Evolutionary conservation across 2,113 vertebrate genomes (phyloP).

Genomic region (Malurus cyaneus): DNA sequence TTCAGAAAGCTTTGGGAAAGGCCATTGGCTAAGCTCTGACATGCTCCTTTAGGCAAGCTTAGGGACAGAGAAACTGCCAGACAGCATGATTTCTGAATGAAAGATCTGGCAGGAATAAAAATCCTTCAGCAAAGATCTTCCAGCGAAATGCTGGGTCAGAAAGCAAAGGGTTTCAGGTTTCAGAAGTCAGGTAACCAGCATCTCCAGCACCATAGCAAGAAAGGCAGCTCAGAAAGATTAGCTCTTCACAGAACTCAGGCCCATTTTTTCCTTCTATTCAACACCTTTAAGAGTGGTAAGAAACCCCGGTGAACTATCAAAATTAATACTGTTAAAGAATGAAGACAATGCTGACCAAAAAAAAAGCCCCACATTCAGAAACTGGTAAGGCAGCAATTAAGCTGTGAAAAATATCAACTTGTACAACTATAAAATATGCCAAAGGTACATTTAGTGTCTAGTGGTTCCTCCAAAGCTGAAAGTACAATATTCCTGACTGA

Average conservation of each 20-base stretch:
- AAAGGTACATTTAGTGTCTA: not conserved
- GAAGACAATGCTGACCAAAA: not conserved
- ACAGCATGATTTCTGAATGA: not conserved
- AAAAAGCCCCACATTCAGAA: not conserved
- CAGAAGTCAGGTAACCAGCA: not conserved
- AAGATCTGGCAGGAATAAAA: not conserved
- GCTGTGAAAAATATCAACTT: not conserved
- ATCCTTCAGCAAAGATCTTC: not conserved
- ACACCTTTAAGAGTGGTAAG: not conserved
- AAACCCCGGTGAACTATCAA: not conserved
- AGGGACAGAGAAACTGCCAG: not conserved
- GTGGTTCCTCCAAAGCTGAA: not conserved
- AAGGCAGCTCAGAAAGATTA: not conserved
- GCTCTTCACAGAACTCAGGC: not conserved
- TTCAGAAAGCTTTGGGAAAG: not conserved
- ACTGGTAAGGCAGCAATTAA: not conserved
- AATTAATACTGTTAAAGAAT: not conserved
- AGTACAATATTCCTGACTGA: not conserved
- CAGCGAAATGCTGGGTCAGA: not conserved
- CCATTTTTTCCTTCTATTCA: not conserved
- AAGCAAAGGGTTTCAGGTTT: not conserved
- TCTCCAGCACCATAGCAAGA: not conserved
- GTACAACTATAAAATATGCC: not conserved
- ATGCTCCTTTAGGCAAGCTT: not conserved
- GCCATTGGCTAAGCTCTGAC: not conserved